Percentiles rank a stretch among this genome's conserved stretches.
phyloP scores from a whole-genome alignment of 2,113 vertebrate species.

The Upupa epops region DNA sequence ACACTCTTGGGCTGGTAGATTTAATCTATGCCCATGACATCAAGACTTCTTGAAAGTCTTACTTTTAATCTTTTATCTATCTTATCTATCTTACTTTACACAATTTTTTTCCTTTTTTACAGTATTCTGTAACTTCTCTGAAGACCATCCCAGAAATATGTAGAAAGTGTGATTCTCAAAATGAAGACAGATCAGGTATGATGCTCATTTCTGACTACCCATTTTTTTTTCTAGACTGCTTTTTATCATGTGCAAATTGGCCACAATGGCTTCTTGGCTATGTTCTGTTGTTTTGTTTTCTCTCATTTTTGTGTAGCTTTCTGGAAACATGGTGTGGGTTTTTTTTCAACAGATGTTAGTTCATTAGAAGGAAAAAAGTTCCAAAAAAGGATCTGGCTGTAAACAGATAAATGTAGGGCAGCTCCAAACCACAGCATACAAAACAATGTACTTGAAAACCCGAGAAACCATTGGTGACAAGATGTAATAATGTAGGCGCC shows the following conservation, averaged over 20 bases:
- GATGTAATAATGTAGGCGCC: slow-evolving; percentile 77
- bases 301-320: slow-evolving; percentile 46
- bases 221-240: background rate
- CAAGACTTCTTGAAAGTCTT: background rate
- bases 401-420: slow-evolving; percentile 62
- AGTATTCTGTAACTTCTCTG: slow-evolving; percentile 93
- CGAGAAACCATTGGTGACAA: slow-evolving; percentile 78
- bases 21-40: background rate
- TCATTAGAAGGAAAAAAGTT: slow-evolving; percentile 59
- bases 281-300: slow-evolving; percentile 29
- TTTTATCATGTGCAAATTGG: background rate
- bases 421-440: slow-evolving; percentile 72
- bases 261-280: background rate
- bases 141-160: slow-evolving; percentile 96
- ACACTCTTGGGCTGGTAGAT: background rate
- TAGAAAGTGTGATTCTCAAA: slow-evolving; percentile 87
- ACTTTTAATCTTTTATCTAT: background rate
- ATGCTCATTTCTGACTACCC: background rate
- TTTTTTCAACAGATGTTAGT: slow-evolving; percentile 59
- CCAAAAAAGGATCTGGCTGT: slow-evolving; percentile 63
- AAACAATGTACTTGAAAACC: slow-evolving; percentile 76
- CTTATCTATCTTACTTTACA: background rate
- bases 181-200: slow-evolving; percentile 91
- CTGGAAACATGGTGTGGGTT: slow-evolving; percentile 1
- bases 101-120: slow-evolving; percentile 25